Evolutionary conservation across 2,888 invertebrate genomes (phyloP).

Genomic region (Drosophila picticornis): DNA sequence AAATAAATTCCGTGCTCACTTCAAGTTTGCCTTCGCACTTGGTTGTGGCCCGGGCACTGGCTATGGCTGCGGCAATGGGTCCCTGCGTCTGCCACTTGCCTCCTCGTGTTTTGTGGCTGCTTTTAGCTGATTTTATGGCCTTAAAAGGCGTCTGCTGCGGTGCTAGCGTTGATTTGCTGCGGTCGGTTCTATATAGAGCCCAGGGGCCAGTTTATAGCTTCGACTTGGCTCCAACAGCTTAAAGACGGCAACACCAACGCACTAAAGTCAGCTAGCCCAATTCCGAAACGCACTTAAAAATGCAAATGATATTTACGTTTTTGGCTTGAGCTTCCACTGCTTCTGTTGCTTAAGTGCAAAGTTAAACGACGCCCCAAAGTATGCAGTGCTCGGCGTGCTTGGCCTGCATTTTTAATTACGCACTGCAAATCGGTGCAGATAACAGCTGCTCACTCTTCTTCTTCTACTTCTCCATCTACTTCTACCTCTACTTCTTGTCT

Average conservation of each 20-base stretch:
- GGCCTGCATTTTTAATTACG: conserved; percentile 77
- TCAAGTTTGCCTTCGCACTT: conserved; percentile 37
- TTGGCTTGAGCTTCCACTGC: conserved; percentile 47
- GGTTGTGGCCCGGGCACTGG: conserved; percentile 23
- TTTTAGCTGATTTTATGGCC: conserved; percentile 80
- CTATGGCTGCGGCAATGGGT: conserved; percentile 17
- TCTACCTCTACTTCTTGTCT: conserved; percentile 6
- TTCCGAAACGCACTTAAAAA: conserved; percentile 70
- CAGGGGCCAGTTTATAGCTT: conserved; percentile 75
- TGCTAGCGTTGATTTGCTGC: conserved; percentile 74
- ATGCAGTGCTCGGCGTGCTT: conserved; percentile 47
- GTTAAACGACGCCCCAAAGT: conserved; percentile 74
- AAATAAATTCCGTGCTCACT: conserved; percentile 78
- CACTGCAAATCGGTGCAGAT: conserved; percentile 66
- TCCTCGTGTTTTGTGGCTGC: conserved; percentile 72
- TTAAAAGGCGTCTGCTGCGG: conserved; percentile 70
- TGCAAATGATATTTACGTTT: conserved; percentile 79
- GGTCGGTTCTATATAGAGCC: conserved; percentile 63
- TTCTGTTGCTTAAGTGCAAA: conserved; percentile 66
- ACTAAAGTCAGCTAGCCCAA: conserved; percentile 46
- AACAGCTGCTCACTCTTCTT: conserved; percentile 41
- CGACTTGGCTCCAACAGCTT: conserved; percentile 49
- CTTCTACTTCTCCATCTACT: conserved; percentile 8
- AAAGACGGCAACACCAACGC: conserved; percentile 41
- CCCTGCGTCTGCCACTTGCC: conserved; percentile 57